These are phyloP conservation scores for Melinaea marsaeus DNA, from an alignment of 2,888 invertebrate genomes.

Conservation along the genomic window DNA sequence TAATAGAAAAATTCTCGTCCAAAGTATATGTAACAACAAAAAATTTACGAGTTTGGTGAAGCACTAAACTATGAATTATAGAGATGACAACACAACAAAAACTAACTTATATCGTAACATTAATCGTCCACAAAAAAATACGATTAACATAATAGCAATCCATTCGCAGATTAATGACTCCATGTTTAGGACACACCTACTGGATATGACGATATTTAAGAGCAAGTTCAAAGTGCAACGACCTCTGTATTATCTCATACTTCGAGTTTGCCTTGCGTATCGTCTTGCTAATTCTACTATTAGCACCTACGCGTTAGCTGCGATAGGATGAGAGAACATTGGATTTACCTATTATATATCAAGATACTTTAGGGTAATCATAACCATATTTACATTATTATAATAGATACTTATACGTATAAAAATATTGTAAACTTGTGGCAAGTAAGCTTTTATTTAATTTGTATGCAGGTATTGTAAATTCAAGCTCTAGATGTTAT, in stretches of 20 bases:
- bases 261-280: conserved; percentile 15
- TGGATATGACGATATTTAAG: conserved; percentile 21
- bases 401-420: neutral
- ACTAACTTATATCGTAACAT: neutral
- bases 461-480: conserved; percentile 2
- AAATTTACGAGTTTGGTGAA: no score
- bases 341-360: neutral
- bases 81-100: neutral
- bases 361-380: neutral
- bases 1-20: no score
- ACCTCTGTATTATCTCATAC: conserved; percentile 38
- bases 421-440: neutral
- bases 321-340: neutral
- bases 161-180: conserved; percentile 3
- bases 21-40: no score
- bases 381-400: neutral
- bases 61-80: no score
- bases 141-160: neutral
- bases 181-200: conserved; percentile 13
- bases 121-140: neutral
- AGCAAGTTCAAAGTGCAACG: conserved; percentile 39
- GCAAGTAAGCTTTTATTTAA: neutral
- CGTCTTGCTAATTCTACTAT: conserved; percentile 31
- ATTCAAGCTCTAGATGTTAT: conserved; percentile 4
- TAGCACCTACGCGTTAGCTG: conserved; percentile 27